A percentile compares a stretch with the other conserved stretches of the same genome.
These are phyloP conservation scores for Mythimna loreyi DNA, from an alignment of 2,888 invertebrate species.

Conservation along the genomic window DNA sequence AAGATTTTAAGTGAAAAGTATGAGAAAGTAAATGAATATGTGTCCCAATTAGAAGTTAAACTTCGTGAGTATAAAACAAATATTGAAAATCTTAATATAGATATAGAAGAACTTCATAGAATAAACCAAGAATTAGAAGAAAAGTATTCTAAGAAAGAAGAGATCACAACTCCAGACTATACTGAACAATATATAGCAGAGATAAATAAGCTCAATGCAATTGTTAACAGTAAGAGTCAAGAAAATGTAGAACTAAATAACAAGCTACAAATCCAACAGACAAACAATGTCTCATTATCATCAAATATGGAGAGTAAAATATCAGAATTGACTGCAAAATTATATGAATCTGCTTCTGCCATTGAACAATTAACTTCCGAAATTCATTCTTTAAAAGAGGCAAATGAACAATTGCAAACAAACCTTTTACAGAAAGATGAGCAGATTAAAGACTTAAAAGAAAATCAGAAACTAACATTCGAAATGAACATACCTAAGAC, in stretches of 20 bases:
- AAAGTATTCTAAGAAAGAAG: constrained; percentile 68
- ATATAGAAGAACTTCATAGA: constrained; percentile 79
- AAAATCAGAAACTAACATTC: constrained; percentile 82
- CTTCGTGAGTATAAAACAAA: constrained; percentile 80
- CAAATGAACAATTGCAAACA: constrained; percentile 74
- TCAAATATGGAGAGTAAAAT: constrained; percentile 77
- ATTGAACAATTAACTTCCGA: constrained; percentile 70
- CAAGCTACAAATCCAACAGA: constrained; percentile 74
- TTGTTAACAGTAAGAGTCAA: constrained; percentile 87
- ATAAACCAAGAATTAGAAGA: constrained; percentile 79
- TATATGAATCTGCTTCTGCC: constrained; percentile 67
- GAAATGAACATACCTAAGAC: constrained; percentile 89
- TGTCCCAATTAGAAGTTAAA: constrained; percentile 79
- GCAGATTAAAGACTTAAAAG: constrained; percentile 80
- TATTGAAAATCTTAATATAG: constrained; percentile 77
- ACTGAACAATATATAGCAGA: constrained; percentile 89
- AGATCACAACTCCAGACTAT: constrained; percentile 78
- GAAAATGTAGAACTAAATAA: constrained; percentile 82
- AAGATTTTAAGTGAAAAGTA: constrained; percentile 87
- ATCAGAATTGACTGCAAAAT: constrained; percentile 78
- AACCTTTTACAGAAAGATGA: constrained; percentile 78
- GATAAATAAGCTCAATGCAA: constrained; percentile 90
- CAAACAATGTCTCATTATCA: constrained; percentile 68
- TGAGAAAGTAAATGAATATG: constrained; percentile 87
- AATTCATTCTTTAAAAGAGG: constrained; percentile 69